Evolutionary conservation across 2,888 invertebrate species (phyloP).

Genomic region (Acanthosepion esculentum): DNA sequence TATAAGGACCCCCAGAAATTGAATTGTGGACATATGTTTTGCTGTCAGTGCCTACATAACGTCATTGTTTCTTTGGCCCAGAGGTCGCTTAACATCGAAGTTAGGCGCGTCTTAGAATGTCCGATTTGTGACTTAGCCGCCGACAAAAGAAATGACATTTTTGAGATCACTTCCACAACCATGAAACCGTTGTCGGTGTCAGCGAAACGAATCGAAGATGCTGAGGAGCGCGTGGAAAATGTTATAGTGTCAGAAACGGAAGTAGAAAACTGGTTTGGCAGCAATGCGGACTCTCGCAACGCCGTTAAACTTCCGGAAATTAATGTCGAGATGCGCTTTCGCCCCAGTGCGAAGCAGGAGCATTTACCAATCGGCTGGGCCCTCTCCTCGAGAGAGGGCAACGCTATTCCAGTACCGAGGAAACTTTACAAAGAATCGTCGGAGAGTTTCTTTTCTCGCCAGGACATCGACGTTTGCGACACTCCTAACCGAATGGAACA

Average conservation of each 20-base stretch:
- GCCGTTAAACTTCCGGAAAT: neutral
- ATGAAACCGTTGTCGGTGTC: neutral
- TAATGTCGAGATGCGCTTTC: neutral
- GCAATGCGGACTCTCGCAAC: neutral
- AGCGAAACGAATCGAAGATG: neutral
- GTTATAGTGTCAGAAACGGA: neutral
- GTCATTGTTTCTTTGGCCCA: neutral
- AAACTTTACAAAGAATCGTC: neutral
- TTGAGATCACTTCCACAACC: neutral
- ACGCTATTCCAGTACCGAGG: neutral
- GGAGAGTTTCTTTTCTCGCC: neutral
- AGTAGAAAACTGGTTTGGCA: neutral
- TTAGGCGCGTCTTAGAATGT: neutral
- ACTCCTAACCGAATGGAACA: neutral
- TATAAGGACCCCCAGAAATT: neutral
- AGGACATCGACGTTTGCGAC: neutral
- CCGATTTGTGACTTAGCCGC: neutral
- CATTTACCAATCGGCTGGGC: neutral
- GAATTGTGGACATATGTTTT: neutral
- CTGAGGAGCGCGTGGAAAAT: neutral
- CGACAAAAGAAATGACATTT: neutral
- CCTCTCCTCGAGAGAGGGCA: neutral
- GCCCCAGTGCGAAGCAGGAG: neutral
- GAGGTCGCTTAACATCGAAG: neutral
- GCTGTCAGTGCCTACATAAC: neutral